A percentile compares a stretch with the other conserved stretches of the same genome.
These are phyloP conservation scores for Hipposideros armiger DNA, from an alignment of 2,113 vertebrate species.

Conservation along the genomic window DNA sequence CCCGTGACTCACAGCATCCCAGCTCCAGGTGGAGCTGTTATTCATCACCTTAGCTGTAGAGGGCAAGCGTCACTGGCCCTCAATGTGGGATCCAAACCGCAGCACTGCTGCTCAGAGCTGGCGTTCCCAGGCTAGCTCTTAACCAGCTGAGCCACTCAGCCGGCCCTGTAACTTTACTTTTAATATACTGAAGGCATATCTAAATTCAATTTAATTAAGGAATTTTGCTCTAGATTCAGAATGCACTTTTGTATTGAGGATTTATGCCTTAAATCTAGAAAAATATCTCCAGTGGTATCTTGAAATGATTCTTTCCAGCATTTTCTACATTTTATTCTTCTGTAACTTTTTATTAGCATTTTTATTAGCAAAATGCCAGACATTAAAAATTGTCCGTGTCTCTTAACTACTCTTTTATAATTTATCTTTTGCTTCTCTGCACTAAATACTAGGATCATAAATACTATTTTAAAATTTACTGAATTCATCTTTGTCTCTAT, in stretches of 20 bases:
- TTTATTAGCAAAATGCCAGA: not conserved
- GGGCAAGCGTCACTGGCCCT: too few species aligned
- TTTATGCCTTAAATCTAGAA: not conserved
- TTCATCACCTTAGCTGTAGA: too few species aligned
- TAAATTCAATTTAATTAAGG: not conserved
- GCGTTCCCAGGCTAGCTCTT: too few species aligned
- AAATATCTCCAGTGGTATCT: not conserved
- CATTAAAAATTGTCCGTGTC: not conserved
- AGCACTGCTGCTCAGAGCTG: too few species aligned
- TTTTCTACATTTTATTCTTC: not conserved
- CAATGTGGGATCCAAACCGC: too few species aligned
- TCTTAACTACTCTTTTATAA: not conserved
- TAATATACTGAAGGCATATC: not conserved
- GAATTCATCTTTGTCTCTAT: not conserved
- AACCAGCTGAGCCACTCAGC: too few species aligned
- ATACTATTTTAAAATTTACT: not conserved
- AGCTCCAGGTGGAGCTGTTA: too few species aligned
- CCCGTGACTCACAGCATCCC: too few species aligned
- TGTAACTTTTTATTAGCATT: not conserved
- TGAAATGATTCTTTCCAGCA: not conserved
- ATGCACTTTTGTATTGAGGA: not conserved
- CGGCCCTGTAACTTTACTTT: not conserved
- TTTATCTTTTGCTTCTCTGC: not conserved
- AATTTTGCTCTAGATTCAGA: not conserved
- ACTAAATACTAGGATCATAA: not conserved